These are phyloP conservation scores for Dreissena polymorpha DNA, from an alignment of 1,140 invertebrate genomes.

Conservation along the genomic window DNA sequence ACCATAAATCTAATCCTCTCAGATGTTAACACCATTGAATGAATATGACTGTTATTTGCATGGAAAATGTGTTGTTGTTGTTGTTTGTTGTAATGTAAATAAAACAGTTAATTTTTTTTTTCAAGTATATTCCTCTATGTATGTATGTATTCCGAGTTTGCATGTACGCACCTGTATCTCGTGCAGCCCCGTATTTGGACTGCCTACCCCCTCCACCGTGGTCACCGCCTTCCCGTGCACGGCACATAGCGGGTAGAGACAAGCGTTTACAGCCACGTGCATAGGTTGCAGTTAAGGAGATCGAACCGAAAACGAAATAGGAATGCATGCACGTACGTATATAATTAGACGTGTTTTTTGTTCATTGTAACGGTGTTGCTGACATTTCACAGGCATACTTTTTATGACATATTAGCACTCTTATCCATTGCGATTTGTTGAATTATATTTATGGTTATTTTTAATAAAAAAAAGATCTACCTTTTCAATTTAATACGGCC, in stretches of 20 bases:
- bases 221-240: slow-evolving; percentile 57
- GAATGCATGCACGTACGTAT: background rate
- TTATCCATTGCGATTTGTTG: background rate
- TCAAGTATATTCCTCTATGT: background rate
- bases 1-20: too few species aligned
- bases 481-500: background rate
- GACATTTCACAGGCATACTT: background rate
- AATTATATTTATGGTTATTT: too few species aligned
- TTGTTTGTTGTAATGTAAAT: background rate
- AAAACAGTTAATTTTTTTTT: background rate
- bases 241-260: slow-evolving; percentile 54
- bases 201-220: slow-evolving; percentile 61
- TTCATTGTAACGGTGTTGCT: background rate
- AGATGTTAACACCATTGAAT: too few species aligned
- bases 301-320: background rate
- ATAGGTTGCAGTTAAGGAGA: slow-evolving; percentile 9
- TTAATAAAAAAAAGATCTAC: background rate
- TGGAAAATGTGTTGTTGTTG: too few species aligned
- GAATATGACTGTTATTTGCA: too few species aligned
- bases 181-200: slow-evolving; percentile 45
- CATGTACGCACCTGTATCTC: slow-evolving; percentile 49
- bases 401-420: background rate
- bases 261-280: slow-evolving; percentile 57
- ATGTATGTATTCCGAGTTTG: background rate
- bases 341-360: background rate